A percentile compares a stretch with the other conserved stretches of the same genome.
Evolutionary conservation across 2,113 vertebrate genomes (phyloP).

Genomic region (Cebidichthys violaceus): DNA sequence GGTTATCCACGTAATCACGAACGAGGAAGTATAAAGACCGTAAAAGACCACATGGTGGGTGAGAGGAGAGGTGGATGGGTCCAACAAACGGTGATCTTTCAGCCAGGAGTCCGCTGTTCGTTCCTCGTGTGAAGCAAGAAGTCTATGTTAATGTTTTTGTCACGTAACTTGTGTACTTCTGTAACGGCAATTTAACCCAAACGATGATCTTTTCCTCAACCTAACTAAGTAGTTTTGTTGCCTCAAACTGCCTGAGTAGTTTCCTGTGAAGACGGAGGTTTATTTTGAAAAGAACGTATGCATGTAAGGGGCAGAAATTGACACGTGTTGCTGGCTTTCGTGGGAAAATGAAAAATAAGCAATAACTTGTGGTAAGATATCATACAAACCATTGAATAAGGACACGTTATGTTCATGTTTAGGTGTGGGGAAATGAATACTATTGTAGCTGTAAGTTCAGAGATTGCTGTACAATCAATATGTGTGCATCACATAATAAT

Average conservation of each 20-base stretch:
- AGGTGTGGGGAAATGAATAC: neutral
- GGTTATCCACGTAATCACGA: neutral
- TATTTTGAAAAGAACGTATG: neutral
- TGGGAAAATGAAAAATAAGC: neutral
- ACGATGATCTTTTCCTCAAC: no score
- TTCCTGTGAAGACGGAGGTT: no score
- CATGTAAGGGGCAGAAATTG: neutral
- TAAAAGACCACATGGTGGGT: no score
- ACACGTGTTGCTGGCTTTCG: neutral
- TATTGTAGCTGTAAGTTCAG: neutral
- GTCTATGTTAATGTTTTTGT: neutral
- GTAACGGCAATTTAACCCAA: no score
- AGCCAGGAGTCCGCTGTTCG: no score
- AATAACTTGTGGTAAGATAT: neutral
- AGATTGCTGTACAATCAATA: neutral
- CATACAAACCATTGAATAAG: neutral
- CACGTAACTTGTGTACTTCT: neutral
- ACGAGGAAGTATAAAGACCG: neutral
- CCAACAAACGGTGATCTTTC: no score
- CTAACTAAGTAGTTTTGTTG: no score
- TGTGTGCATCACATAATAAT: neutral
- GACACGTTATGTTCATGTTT: neutral
- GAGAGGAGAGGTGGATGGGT: no score
- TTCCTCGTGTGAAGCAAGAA: neutral
- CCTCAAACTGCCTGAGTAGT: no score